These are phyloP conservation scores for Trichonephila clavata DNA, from an alignment of 1,140 invertebrate genomes.

Conservation along the genomic window DNA sequence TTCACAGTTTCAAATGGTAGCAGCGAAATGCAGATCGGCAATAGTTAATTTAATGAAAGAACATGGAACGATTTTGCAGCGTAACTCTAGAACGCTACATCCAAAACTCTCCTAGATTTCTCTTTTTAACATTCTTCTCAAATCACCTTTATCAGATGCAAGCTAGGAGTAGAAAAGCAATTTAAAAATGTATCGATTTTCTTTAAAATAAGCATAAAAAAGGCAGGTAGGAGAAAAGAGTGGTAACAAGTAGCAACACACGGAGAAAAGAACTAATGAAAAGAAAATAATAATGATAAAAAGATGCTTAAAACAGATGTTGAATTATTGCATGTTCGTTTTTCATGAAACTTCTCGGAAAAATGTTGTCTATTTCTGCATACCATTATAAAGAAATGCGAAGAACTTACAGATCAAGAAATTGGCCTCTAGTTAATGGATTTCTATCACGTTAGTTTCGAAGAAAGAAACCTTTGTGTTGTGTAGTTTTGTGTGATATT, in stretches of 20 bases:
- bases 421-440: constrained; percentile 24
- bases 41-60: constrained; percentile 69
- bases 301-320: constrained; percentile 45
- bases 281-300: constrained; percentile 35
- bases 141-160: constrained; percentile 69
- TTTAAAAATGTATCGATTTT: constrained; percentile 68
- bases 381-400: not conserved
- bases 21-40: constrained; percentile 29
- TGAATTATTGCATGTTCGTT: constrained; percentile 11
- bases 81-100: not conserved
- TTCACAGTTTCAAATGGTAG: constrained; percentile 39
- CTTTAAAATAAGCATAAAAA: constrained; percentile 37
- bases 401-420: constrained; percentile 15
- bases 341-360: not conserved
- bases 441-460: not conserved
- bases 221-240: not conserved
- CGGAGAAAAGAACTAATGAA: not conserved
- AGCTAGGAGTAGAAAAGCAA: constrained; percentile 51
- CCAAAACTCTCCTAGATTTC: not conserved
- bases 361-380: not conserved
- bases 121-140: constrained; percentile 20
- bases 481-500: not conserved
- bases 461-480: not conserved
- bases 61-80: not conserved
- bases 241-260: constrained; percentile 25